These are phyloP conservation scores for Brachypodius melanocephalos DNA, from an alignment of 2,113 vertebrate genomes.

Conservation along the genomic window DNA sequence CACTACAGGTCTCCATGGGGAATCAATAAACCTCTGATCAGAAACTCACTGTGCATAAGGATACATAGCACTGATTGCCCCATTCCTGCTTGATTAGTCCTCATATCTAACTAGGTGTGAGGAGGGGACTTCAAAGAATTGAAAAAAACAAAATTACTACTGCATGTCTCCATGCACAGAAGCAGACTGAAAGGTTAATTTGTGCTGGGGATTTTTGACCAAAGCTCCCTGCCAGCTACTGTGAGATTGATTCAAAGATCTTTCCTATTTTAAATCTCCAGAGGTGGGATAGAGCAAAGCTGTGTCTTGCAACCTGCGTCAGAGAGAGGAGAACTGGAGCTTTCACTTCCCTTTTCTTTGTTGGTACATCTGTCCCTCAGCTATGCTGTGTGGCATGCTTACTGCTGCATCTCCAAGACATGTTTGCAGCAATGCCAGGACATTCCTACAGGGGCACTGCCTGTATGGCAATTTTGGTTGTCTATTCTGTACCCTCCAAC, in stretches of 20 bases:
- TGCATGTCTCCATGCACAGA: neutral
- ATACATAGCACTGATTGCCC: neutral
- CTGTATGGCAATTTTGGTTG: neutral
- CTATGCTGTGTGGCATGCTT: neutral
- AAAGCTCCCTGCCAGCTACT: neutral
- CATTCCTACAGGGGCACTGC: neutral
- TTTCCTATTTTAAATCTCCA: neutral
- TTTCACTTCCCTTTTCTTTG: conserved; percentile 49
- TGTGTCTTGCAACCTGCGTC: neutral
- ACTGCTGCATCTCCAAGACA: neutral
- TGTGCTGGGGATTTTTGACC: neutral
- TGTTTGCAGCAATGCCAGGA: neutral
- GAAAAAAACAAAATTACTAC: neutral
- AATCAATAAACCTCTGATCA: neutral
- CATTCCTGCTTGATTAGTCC: neutral
- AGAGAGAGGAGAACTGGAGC: neutral
- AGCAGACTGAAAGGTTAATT: neutral
- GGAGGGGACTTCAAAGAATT: neutral
- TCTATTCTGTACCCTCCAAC: neutral
- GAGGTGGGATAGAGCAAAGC: neutral
- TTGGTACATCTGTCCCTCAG: neutral
- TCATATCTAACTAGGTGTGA: neutral
- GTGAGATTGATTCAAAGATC: neutral
- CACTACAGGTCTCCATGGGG: neutral
- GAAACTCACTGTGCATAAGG: neutral